Percentiles rank a stretch among this genome's conserved stretches.
Conservation (phyloP, 2,113 vertebrate species). For the Dasypus novemcinctus region DNA sequence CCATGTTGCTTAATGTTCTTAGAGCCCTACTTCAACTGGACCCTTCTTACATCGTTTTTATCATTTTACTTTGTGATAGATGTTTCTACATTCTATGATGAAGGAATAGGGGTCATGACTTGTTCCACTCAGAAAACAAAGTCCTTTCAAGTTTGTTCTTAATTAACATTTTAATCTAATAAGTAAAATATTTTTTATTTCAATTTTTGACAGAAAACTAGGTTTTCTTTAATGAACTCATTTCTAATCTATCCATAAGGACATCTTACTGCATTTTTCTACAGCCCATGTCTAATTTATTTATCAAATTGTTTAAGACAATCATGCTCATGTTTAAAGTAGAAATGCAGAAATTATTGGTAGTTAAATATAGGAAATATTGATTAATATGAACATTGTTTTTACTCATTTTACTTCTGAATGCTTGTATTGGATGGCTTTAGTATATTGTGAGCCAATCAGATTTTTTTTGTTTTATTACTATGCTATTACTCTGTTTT, state of each 20-base stretch:
- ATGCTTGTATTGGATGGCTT: background rate
- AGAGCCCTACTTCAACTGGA: background rate
- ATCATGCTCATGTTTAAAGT: background rate
- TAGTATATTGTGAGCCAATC: background rate
- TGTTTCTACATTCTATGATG: background rate
- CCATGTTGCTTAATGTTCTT: background rate
- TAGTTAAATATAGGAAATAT: constrained; percentile 1
- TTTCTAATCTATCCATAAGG: background rate
- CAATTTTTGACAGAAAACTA: background rate
- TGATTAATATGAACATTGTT: background rate
- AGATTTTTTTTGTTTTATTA: too few species aligned
- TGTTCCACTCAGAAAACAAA: background rate
- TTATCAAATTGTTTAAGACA: background rate
- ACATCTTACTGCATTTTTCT: background rate
- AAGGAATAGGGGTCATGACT: background rate
- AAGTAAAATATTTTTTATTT: background rate
- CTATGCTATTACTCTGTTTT: too few species aligned
- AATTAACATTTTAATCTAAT: background rate
- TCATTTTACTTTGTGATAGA: background rate
- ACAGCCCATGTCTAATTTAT: background rate
- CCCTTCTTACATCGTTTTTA: background rate
- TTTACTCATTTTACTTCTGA: background rate
- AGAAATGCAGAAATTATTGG: background rate
- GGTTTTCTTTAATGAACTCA: constrained; percentile 5
- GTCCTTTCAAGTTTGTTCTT: background rate